phyloP scores from a whole-genome alignment of 2,113 vertebrate species.

The Psammodynastes pulverulentus region DNA sequence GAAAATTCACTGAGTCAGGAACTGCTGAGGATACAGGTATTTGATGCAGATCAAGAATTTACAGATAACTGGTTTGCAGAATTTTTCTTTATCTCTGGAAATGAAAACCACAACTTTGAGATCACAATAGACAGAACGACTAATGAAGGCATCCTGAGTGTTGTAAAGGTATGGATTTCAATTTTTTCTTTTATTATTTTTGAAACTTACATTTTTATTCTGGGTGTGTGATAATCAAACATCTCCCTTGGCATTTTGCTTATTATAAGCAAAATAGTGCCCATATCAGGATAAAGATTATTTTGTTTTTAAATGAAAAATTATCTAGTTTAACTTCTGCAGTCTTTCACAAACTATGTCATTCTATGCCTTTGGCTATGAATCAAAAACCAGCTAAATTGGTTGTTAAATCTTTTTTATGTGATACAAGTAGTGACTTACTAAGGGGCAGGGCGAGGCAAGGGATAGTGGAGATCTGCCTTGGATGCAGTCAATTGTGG shows the following conservation, averaged over 20 bases:
- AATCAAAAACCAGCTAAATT: background rate
- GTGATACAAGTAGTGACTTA: background rate
- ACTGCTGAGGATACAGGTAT: slow-evolving; percentile 79
- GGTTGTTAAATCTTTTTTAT: background rate
- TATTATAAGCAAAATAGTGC: background rate
- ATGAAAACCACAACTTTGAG: slow-evolving; percentile 85
- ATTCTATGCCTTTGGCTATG: background rate
- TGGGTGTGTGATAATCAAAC: background rate
- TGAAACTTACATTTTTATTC: background rate
- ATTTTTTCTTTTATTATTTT: background rate
- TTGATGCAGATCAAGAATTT: slow-evolving; percentile 76
- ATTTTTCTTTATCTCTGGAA: slow-evolving; percentile 84
- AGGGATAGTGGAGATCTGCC: background rate
- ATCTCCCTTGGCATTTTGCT: background rate
- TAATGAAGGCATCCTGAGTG: slow-evolving; percentile 85
- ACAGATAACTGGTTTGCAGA: slow-evolving; percentile 82
- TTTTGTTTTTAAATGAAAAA: background rate
- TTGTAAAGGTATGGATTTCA: slow-evolving; percentile 72
- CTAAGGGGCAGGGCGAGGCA: background rate
- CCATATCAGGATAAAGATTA: background rate
- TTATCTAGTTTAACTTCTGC: background rate
- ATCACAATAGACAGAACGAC: slow-evolving; percentile 81
- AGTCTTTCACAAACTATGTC: background rate
- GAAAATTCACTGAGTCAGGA: slow-evolving; percentile 82
- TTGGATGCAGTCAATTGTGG: background rate